These are phyloP conservation scores for Odontomyia ornata DNA, from an alignment of 2,888 invertebrate species.

Conservation along the genomic window DNA sequence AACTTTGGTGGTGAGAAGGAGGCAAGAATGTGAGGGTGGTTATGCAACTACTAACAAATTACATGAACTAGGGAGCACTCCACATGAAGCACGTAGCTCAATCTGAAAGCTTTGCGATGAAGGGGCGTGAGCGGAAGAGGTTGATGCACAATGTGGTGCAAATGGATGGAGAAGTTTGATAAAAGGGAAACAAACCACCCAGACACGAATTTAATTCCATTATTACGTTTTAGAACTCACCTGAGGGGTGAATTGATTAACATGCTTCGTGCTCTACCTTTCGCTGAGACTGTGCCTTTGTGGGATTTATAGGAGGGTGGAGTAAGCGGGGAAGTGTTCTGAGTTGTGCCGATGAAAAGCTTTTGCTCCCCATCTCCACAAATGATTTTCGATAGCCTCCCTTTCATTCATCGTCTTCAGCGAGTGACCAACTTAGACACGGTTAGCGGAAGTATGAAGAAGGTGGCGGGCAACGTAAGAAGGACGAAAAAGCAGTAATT, in stretches of 20 bases:
- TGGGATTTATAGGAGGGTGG: not conserved
- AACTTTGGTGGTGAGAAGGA: not conserved
- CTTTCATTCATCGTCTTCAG: constrained; percentile 34
- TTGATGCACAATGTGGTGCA: not conserved
- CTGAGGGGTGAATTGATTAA: constrained; percentile 56
- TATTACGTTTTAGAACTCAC: constrained; percentile 56
- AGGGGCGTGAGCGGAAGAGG: not conserved
- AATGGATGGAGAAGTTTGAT: constrained; percentile 7
- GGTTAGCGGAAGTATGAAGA: too few relatives aligned
- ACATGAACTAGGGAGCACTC: constrained; percentile 45
- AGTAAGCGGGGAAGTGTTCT: too few relatives aligned
- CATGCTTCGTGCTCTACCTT: constrained; percentile 49
- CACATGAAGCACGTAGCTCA: constrained; percentile 22
- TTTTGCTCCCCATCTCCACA: not conserved
- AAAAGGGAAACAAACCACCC: constrained; percentile 47
- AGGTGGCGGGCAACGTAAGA: not conserved
- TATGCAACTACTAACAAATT: constrained; percentile 50
- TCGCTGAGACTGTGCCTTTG: not conserved
- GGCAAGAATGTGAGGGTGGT: constrained; percentile 23
- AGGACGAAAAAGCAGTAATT: constrained; percentile 44
- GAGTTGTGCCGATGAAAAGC: constrained; percentile 22
- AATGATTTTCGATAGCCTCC: not conserved
- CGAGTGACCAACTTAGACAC: not conserved
- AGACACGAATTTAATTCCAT: constrained; percentile 56
- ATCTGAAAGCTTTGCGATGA: not conserved